These are phyloP conservation scores for Bucco capensis DNA, from an alignment of 2,113 vertebrate species.

Conservation along the genomic window DNA sequence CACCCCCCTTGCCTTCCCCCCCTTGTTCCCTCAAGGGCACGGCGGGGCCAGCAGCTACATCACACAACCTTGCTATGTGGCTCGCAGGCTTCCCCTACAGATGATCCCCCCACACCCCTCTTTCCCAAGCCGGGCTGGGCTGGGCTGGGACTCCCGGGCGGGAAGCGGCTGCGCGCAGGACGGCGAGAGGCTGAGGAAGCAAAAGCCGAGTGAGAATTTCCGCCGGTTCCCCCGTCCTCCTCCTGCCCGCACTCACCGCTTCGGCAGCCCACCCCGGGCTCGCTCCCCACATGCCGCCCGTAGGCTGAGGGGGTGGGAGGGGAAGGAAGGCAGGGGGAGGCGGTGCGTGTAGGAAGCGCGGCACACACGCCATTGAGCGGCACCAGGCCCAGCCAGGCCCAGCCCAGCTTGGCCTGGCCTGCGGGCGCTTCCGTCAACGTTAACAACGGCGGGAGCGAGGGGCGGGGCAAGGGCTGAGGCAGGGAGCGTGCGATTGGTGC, in stretches of 20 bases:
- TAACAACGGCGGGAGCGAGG: background rate
- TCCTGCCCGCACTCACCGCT: slow-evolving; percentile 7
- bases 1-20: background rate
- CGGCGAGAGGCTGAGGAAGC: background rate
- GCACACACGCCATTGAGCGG: no score
- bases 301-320: no score
- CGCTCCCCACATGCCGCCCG: background rate
- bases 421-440: background rate
- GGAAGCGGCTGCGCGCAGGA: background rate
- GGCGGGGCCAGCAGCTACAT: no score
- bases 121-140: background rate
- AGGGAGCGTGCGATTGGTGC: background rate
- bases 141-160: background rate
- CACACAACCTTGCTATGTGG: no score
- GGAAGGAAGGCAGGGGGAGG: no score
- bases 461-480: background rate
- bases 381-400: background rate
- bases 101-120: background rate
- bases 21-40: background rate
- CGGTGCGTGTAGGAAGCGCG: no score
- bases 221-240: background rate
- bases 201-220: background rate
- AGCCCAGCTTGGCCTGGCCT: background rate
- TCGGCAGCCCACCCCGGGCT: background rate
- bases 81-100: background rate